A percentile compares a stretch with the other conserved stretches of the same genome.
These are phyloP conservation scores for Rhabdomys pumilio DNA, from an alignment of 2,797 vertebrate genomes.

Conservation along the genomic window DNA sequence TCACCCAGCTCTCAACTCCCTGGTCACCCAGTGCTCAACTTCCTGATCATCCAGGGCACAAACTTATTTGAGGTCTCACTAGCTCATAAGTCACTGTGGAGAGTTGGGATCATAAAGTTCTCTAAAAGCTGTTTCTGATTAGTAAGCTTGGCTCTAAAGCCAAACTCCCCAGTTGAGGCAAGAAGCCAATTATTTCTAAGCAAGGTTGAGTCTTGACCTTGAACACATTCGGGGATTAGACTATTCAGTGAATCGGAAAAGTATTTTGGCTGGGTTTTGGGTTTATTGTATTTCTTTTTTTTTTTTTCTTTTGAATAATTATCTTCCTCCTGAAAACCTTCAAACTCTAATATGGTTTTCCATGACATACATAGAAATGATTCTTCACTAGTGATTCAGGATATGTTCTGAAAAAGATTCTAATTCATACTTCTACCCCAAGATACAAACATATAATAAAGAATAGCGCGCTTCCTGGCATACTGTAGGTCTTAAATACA, in stretches of 20 bases:
- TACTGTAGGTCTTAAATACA: background rate
- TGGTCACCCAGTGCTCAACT: background rate
- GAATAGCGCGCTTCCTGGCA: background rate
- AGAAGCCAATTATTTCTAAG: slow-evolving; percentile 70
- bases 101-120: background rate
- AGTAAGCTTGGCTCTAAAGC: slow-evolving; percentile 60
- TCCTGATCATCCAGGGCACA: background rate
- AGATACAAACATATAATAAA: background rate
- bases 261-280: background rate
- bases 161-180: slow-evolving; percentile 50
- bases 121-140: slow-evolving; percentile 70
- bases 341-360: slow-evolving; percentile 57
- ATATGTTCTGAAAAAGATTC: background rate
- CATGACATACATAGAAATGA: slow-evolving; percentile 29
- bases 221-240: slow-evolving; percentile 65
- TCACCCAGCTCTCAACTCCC: background rate
- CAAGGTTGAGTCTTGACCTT: slow-evolving; percentile 60
- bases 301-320: slow-evolving; percentile 43
- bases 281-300: background rate
- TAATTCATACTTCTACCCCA: background rate
- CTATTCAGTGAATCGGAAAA: slow-evolving; percentile 51
- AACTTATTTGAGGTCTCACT: background rate
- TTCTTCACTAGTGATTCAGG: background rate
- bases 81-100: background rate
- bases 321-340: slow-evolving; percentile 35